phyloP scores from a whole-genome alignment of 2,113 vertebrate genomes.

The Brachionichthys hirsutus region DNA sequence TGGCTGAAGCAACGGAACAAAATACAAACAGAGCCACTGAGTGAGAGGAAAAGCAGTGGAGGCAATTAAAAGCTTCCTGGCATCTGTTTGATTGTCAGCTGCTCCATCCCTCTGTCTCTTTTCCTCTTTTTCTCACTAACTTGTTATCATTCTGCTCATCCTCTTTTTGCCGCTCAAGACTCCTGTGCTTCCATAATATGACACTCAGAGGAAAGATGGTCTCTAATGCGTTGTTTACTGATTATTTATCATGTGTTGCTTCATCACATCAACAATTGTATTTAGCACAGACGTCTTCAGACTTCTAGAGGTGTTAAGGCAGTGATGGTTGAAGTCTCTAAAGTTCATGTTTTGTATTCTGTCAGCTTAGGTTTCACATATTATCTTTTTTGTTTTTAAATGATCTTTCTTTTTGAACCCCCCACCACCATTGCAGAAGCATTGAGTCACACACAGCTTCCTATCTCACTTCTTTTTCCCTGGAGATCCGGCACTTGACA shows the following conservation, averaged over 20 bases:
- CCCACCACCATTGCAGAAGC: not conserved
- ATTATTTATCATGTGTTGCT: not conserved
- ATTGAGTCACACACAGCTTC: constrained; percentile 8
- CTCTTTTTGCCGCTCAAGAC: not conserved
- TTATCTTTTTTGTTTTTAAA: not conserved
- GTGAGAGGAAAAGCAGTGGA: not conserved
- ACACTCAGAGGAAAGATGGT: not conserved
- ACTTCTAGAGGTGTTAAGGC: too few species aligned
- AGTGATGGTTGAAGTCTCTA: not conserved
- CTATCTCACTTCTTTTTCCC: constrained; percentile 26
- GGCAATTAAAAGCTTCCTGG: not conserved
- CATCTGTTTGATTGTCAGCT: not conserved
- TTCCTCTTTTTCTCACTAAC: not conserved
- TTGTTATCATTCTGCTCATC: not conserved
- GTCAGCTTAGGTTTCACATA: not conserved
- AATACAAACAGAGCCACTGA: not conserved
- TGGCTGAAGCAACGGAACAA: too few species aligned
- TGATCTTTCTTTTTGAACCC: too few species aligned
- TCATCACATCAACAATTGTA: not conserved
- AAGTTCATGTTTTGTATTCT: not conserved
- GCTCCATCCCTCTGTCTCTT: too few species aligned
- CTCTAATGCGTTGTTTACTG: not conserved
- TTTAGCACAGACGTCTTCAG: too few species aligned
- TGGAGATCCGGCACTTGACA: constrained; percentile 41
- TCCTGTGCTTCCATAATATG: not conserved